Conservation (phyloP, 2,888 invertebrate species). For the Oxycera nigricornis region DNA sequence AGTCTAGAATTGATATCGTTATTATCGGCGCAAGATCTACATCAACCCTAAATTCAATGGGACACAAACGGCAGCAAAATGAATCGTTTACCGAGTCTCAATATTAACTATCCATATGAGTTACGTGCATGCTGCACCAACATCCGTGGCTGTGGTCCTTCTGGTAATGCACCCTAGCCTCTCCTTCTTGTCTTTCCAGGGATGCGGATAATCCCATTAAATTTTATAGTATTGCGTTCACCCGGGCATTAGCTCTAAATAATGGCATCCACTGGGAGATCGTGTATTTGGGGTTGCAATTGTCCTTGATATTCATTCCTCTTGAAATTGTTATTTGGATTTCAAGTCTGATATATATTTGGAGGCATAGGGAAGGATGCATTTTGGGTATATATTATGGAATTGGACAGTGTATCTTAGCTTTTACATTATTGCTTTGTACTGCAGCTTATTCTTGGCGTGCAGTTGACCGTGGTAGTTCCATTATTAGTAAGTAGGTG, state of each 20-base stretch:
- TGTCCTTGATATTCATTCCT: neutral
- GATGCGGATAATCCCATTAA: slow-evolving; percentile 28
- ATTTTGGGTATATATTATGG: neutral
- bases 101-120: slow-evolving; percentile 2
- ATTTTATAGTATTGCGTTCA: slow-evolving; percentile 31
- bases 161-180: neutral
- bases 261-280: neutral
- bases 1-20: neutral
- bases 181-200: neutral
- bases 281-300: neutral
- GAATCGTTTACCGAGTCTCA: neutral
- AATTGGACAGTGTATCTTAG: too few species aligned
- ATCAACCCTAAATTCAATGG: neutral
- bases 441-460: too few species aligned
- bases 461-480: too few species aligned
- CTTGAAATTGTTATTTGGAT: neutral
- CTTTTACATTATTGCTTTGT: too few species aligned
- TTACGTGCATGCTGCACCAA: neutral
- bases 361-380: too few species aligned
- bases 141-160: neutral
- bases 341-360: neutral
- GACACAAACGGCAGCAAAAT: neutral
- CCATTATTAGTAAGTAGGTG: too few species aligned
- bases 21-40: neutral
- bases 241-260: slow-evolving; percentile 19